A percentile compares a stretch with the other conserved stretches of the same genome.
phyloP scores from a whole-genome alignment of 37 sponge, comb jelly and placozoan species.

The Halisarca cf. caerulea region DNA sequence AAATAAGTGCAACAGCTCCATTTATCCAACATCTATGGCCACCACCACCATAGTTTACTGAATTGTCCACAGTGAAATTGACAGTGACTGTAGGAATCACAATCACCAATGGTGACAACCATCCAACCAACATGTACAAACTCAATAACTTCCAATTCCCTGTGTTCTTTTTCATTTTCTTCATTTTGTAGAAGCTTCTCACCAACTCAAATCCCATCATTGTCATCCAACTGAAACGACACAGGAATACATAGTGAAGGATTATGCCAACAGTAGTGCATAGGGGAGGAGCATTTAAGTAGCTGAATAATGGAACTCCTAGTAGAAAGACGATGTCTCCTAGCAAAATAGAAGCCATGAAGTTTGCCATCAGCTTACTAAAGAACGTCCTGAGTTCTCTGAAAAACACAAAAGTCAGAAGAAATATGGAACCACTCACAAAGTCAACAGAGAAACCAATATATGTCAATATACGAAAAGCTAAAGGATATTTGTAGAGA shows the following conservation, averaged over 20 bases:
- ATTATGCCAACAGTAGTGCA: conserved; percentile 32
- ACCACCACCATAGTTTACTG: conserved; percentile 45
- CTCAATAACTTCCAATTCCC: background rate
- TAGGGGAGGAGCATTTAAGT: background rate
- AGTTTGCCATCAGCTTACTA: conserved; percentile 45
- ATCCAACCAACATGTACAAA: conserved; percentile 37
- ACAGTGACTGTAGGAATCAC: conserved; percentile 14
- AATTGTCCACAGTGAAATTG: conserved; percentile 30
- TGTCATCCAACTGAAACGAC: conserved; percentile 55
- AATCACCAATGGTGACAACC: conserved; percentile 45
- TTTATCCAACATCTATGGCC: conserved; percentile 52
- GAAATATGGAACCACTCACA: conserved; percentile 22
- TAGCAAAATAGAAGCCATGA: conserved; percentile 19
- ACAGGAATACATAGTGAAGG: conserved; percentile 50
- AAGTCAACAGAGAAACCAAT: conserved; percentile 54
- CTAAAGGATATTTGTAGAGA: background rate
- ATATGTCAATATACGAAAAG: conserved; percentile 37
- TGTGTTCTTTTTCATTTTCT: background rate
- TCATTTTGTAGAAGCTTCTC: background rate
- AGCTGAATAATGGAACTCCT: background rate
- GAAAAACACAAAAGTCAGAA: conserved; percentile 56
- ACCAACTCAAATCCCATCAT: conserved; percentile 30
- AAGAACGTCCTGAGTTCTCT: conserved; percentile 52
- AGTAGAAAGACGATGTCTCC: conserved; percentile 39
- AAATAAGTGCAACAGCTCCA: conserved; percentile 18